A percentile compares a stretch with the other conserved stretches of the same genome.
Conservation (phyloP, 2,797 vertebrate genomes). For the Molossus alvarezi region DNA sequence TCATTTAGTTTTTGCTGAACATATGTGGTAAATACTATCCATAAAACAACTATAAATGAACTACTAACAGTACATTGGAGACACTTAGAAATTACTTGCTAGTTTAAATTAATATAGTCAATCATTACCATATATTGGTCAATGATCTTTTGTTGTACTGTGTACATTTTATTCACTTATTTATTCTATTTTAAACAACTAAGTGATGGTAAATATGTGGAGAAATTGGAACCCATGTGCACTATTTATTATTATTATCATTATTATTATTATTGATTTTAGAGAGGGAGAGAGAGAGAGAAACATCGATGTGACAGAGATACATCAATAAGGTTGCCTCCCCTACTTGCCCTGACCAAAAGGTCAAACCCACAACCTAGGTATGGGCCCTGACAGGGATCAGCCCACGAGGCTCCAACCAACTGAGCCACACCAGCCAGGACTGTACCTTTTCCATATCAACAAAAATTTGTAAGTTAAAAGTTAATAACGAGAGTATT, state of each 20-base stretch:
- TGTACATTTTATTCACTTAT: background rate
- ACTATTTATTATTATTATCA: background rate
- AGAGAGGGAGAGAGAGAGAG: background rate
- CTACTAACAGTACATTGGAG: background rate
- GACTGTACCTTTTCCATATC: background rate
- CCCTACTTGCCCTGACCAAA: background rate
- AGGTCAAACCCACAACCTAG: background rate
- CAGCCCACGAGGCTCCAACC: background rate
- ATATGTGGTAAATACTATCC: background rate
- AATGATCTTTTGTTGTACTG: background rate
- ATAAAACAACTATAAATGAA: slow-evolving; percentile 2
- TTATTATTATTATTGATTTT: background rate
- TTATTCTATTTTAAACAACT: background rate
- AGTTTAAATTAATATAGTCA: slow-evolving; percentile 25
- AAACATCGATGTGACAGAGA: background rate
- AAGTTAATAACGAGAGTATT: slow-evolving; percentile 32
- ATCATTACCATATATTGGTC: background rate
- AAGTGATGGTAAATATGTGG: background rate
- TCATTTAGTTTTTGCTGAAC: background rate
- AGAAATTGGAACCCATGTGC: background rate
- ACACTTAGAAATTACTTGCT: background rate
- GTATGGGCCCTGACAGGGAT: background rate
- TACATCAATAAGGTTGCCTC: background rate
- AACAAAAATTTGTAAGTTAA: slow-evolving; percentile 53
- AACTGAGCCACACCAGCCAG: background rate